Percentiles rank a stretch among this genome's conserved stretches.
phyloP scores from a whole-genome alignment of 2,888 invertebrate genomes.

The Psococerastis gibbosa region DNA sequence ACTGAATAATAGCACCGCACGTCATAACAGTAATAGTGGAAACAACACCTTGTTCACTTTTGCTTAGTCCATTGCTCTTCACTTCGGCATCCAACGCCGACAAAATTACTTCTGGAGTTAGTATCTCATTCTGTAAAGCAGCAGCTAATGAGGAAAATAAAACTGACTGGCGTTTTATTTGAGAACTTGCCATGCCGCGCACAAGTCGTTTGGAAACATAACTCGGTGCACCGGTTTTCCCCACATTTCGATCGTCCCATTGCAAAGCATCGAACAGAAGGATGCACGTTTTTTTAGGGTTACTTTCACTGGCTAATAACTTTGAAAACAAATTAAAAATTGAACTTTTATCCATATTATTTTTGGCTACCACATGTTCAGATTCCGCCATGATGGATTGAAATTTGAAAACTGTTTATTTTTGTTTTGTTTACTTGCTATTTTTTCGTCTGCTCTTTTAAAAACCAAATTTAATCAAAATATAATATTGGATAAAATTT shows the following conservation, averaged over 20 bases:
- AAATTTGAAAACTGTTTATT: background rate
- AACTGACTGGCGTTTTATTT: background rate
- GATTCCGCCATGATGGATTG: background rate
- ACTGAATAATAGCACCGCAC: background rate
- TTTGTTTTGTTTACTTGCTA: background rate
- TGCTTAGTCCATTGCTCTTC: background rate
- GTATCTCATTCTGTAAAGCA: background rate
- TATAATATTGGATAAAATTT: no score
- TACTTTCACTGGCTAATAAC: no score
- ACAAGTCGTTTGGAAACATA: slow-evolving; percentile 6
- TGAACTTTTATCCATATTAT: background rate
- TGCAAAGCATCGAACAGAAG: background rate
- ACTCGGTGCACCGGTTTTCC: background rate
- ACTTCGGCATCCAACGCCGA: background rate
- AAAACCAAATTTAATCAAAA: background rate
- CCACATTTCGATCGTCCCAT: background rate
- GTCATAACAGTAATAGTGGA: background rate
- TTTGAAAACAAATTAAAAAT: no score
- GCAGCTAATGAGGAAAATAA: background rate
- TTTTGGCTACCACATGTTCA: background rate
- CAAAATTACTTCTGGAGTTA: background rate
- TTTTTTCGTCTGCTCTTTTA: background rate
- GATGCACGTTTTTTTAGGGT: background rate
- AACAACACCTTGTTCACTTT: background rate
- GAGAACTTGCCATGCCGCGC: background rate